Conservation (phyloP, 92 coral and sea anemone genomes). For the Muricea muricata region DNA sequence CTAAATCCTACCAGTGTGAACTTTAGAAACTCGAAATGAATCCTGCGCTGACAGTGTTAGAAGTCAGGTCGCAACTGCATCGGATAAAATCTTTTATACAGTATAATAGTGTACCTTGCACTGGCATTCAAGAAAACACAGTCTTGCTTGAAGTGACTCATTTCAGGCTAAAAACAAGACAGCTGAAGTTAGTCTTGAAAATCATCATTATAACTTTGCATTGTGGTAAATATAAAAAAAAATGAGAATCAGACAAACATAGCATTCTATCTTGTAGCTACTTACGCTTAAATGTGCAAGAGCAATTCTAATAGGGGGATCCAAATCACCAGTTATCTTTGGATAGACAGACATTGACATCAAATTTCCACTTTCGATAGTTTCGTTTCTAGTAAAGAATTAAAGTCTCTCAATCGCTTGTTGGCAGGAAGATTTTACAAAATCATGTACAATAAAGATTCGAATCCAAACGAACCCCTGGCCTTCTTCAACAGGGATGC, state of each 20-base stretch:
- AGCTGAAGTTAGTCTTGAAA: background rate
- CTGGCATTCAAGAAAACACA: constrained; percentile 83
- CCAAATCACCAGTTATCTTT: constrained; percentile 29
- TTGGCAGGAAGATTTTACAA: no score
- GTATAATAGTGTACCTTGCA: no score
- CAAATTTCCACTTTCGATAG: constrained; percentile 18
- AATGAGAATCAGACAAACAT: no score
- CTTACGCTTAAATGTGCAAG: constrained; percentile 81
- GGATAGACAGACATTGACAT: constrained; percentile 39
- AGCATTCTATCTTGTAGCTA: background rate
- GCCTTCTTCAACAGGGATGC: constrained; percentile 38
- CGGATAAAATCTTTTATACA: no score
- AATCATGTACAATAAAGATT: no score
- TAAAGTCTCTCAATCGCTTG: background rate
- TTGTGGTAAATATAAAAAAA: no score
- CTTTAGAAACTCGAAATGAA: background rate
- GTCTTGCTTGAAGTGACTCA: constrained; percentile 70
- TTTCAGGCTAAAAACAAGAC: constrained; percentile 61
- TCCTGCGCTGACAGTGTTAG: background rate
- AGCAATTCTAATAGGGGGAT: constrained; percentile 87
- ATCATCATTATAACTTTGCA: no score
- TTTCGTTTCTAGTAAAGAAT: constrained; percentile 4
- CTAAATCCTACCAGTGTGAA: no score
- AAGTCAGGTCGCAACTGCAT: no score
- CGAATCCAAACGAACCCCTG: background rate